These are phyloP conservation scores for Palloptera scutellata DNA, from an alignment of 2,888 invertebrate species.

Conservation along the genomic window DNA sequence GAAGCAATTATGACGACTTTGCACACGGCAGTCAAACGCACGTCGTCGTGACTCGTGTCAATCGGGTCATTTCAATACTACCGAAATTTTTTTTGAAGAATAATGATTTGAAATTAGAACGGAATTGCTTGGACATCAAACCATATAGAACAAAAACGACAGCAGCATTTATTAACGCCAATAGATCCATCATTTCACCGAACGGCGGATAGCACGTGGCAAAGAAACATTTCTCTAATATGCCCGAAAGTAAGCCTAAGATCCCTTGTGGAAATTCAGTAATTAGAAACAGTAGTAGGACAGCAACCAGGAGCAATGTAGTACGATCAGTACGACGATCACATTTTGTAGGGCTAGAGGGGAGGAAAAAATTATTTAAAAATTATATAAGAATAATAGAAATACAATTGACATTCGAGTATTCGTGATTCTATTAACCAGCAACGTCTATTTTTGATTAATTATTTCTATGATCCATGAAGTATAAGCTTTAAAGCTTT, in stretches of 20 bases:
- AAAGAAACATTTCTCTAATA: constrained; percentile 77
- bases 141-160: constrained; percentile 95
- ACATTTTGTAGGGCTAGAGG: constrained; percentile 65
- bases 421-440: too few species aligned
- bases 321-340: constrained; percentile 85
- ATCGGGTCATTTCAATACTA: constrained; percentile 59
- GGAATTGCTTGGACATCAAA: constrained; percentile 92
- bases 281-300: constrained; percentile 83
- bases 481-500: constrained; percentile 3
- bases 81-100: constrained; percentile 78
- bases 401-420: too few species aligned
- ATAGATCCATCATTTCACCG: constrained; percentile 88
- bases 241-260: constrained; percentile 75
- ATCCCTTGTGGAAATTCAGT: constrained; percentile 89
- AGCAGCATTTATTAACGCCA: constrained; percentile 89
- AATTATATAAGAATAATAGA: not conserved
- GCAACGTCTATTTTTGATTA: too few species aligned
- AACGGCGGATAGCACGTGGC: constrained; percentile 80
- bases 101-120: constrained; percentile 73
- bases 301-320: constrained; percentile 87
- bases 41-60: constrained; percentile 61
- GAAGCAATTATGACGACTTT: constrained; percentile 22
- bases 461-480: too few species aligned
- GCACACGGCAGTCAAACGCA: constrained; percentile 56
- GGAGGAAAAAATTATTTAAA: not conserved